These are phyloP conservation scores for Lucifuga dentata DNA, from an alignment of 2,113 vertebrate species.

Conservation along the genomic window DNA sequence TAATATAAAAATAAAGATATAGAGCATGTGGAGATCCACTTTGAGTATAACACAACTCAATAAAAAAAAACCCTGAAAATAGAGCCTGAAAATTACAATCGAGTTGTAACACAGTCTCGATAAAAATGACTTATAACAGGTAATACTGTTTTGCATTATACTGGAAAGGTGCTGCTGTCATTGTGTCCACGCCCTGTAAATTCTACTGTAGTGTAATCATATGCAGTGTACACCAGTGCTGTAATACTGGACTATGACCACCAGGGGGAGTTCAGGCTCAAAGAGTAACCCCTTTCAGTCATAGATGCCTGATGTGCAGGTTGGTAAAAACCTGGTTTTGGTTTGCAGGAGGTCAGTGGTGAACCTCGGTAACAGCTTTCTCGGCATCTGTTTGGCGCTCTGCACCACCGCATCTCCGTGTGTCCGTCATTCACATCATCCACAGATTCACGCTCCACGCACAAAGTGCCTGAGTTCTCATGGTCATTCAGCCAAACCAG, in stretches of 20 bases:
- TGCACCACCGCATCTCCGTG: not conserved
- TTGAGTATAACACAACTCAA: no score
- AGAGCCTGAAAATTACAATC: not conserved
- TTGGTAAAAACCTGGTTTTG: conserved; percentile 11
- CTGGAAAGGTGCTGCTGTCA: not conserved
- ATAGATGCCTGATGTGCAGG: conserved; percentile 7
- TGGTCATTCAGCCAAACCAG: not conserved
- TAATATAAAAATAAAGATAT: conserved; percentile 13
- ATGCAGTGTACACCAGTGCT: conserved; percentile 25
- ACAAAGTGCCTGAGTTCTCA: conserved; percentile 5
- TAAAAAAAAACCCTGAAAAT: not conserved
- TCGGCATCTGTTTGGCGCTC: not conserved
- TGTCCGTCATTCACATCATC: not conserved
- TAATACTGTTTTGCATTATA: conserved; percentile 14
- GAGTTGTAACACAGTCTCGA: no score
- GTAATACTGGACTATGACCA: conserved; percentile 48
- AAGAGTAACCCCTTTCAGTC: conserved; percentile 28
- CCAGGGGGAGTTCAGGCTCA: conserved; percentile 42
- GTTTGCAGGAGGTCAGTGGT: conserved; percentile 14
- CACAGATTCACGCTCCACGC: conserved; percentile 20
- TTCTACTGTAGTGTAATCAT: not conserved
- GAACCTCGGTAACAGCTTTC: conserved; percentile 49
- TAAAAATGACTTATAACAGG: no score
- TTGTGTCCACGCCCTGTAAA: not conserved
- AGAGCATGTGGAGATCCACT: conserved; percentile 5